Conservation (phyloP, 2,797 vertebrate genomes). For the Neoniphon sammara region DNA sequence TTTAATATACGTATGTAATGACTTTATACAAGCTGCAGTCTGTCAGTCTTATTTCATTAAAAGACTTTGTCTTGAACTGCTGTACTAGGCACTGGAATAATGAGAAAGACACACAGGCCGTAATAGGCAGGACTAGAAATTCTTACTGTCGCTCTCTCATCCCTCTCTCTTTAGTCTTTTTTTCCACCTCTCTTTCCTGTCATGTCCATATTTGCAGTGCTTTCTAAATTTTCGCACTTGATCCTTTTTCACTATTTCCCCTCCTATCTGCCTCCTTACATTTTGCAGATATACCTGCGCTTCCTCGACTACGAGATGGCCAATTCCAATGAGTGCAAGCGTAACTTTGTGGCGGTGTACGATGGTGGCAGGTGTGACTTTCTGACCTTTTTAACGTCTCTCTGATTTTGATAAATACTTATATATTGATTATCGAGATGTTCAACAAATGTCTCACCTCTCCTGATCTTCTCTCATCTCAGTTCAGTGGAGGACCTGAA, state of each 20-base stretch:
- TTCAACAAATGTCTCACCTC: constrained; percentile 1
- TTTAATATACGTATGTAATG: constrained; percentile 64
- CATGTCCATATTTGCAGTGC: not conserved
- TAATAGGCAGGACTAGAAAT: constrained; percentile 42
- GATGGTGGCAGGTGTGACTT: constrained; percentile 88
- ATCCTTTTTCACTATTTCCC: constrained; percentile 25
- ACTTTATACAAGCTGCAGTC: constrained; percentile 59
- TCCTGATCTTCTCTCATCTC: constrained; percentile 33
- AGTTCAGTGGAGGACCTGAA: constrained; percentile 95
- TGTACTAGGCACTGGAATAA: constrained; percentile 52
- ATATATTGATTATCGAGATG: constrained; percentile 21
- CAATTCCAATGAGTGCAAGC: constrained; percentile 98
- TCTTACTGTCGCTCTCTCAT: constrained; percentile 24
- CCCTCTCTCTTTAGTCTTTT: not conserved
- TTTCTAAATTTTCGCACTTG: constrained; percentile 19
- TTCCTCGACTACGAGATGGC: constrained; percentile 99
- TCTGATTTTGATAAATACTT: constrained; percentile 14
- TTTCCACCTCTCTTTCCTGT: constrained; percentile 27
- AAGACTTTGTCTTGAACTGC: constrained; percentile 15
- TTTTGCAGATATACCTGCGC: constrained; percentile 92
- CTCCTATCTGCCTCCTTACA: constrained; percentile 3
- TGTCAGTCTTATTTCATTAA: constrained; percentile 68
- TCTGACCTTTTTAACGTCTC: not conserved
- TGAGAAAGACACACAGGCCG: constrained; percentile 39
- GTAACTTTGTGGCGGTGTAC: constrained; percentile 98